phyloP scores from a whole-genome alignment of 2,113 vertebrate species.

The Sapayoa aenigma region DNA sequence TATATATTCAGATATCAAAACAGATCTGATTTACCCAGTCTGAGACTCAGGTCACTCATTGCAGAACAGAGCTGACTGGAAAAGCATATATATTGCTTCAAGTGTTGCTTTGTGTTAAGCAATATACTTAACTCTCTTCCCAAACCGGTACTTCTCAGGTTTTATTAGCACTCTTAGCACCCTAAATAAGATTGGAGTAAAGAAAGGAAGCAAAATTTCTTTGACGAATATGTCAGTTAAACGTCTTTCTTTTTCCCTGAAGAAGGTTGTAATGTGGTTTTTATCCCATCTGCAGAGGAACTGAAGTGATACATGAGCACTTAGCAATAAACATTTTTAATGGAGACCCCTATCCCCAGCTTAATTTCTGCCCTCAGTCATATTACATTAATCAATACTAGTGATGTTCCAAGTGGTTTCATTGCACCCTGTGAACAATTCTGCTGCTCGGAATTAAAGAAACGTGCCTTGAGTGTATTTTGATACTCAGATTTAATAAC shows the following conservation, averaged over 20 bases:
- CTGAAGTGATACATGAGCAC: constrained; percentile 33
- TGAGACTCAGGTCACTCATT: not conserved
- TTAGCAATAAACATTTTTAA: constrained; percentile 67
- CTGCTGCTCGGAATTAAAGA: constrained; percentile 26
- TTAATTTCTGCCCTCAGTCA: constrained; percentile 60
- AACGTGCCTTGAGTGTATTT: constrained; percentile 42
- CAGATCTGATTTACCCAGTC: not conserved
- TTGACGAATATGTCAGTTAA: not conserved
- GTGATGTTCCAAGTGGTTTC: not conserved
- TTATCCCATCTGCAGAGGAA: not conserved
- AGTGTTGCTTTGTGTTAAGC: constrained; percentile 51
- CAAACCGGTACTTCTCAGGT: constrained; percentile 38
- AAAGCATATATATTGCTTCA: constrained; percentile 41
- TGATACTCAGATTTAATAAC: constrained; percentile 48
- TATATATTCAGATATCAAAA: not conserved
- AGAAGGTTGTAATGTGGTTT: constrained; percentile 15
- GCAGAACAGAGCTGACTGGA: not conserved
- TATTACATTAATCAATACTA: constrained; percentile 52
- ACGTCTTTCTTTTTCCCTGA: constrained; percentile 43
- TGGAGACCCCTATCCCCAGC: constrained; percentile 61
- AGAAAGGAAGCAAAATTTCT: constrained; percentile 35
- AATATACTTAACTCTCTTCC: constrained; percentile 44
- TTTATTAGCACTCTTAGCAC: constrained; percentile 56
- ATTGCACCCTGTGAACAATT: constrained; percentile 33
- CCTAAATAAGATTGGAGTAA: constrained; percentile 43